Conservation (phyloP, 2,797 vertebrate species). For the Eremophila alpestris region DNA sequence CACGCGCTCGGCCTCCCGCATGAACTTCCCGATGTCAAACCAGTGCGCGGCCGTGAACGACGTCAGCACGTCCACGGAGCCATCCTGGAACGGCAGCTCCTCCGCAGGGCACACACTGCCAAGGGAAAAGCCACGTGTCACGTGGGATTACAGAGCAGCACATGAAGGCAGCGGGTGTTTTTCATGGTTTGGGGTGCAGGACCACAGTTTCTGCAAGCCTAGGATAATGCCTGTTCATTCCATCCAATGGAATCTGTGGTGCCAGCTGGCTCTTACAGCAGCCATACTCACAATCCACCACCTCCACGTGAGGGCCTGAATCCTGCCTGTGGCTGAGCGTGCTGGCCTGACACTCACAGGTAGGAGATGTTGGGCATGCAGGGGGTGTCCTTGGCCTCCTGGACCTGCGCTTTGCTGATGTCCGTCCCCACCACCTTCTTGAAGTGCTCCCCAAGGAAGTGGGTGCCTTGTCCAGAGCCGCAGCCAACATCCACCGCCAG, state of each 20-base stretch:
- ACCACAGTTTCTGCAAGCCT: accelerated
- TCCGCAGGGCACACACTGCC: slow-evolving; percentile 77
- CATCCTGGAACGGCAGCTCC: slow-evolving; percentile 67
- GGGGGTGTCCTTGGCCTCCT: slow-evolving; percentile 68
- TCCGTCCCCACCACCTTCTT: slow-evolving; percentile 82
- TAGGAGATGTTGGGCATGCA: slow-evolving; percentile 9
- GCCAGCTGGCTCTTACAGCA: background rate
- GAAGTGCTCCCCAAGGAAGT: slow-evolving; percentile 77
- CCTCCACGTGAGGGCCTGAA: accelerated
- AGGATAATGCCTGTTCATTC: background rate
- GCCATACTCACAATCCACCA: background rate
- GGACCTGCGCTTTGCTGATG: slow-evolving; percentile 83
- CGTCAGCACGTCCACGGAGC: slow-evolving; percentile 73
- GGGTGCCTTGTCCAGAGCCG: slow-evolving; percentile 80
- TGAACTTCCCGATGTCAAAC: slow-evolving; percentile 76
- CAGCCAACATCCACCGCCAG: slow-evolving; percentile 83
- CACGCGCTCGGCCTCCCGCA: slow-evolving; percentile 73
- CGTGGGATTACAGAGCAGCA: accelerated
- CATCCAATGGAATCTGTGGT: background rate
- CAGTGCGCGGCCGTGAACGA: slow-evolving; percentile 80
- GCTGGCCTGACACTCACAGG: background rate
- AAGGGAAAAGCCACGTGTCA: accelerated
- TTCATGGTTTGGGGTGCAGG: background rate
- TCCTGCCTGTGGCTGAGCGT: background rate
- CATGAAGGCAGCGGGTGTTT: accelerated